phyloP scores from a whole-genome alignment of 2,888 invertebrate species.

The Gonocerus acuteangulatus region DNA sequence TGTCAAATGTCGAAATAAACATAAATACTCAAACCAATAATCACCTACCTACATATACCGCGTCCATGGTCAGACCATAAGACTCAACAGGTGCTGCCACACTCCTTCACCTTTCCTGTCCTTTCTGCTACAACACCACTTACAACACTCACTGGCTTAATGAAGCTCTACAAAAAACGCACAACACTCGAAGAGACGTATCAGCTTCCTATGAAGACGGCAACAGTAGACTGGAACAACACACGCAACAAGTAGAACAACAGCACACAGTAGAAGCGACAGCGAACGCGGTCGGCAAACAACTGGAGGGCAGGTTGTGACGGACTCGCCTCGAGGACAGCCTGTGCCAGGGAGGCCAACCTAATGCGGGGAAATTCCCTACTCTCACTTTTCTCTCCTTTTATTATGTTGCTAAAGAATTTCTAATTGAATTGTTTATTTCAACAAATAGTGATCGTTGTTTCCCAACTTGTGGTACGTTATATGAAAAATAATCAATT shows the following conservation, averaged over 20 bases:
- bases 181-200: not conserved
- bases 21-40: too few relatives aligned
- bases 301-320: conserved; percentile 1
- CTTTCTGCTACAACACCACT: not conserved
- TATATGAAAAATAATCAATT: too few relatives aligned
- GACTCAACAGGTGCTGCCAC: conserved; percentile 7
- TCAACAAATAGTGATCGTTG: too few relatives aligned
- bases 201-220: not conserved
- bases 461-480: too few relatives aligned
- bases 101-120: not conserved
- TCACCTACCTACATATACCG: conserved; percentile 12
- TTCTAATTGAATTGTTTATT: too few relatives aligned
- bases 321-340: not conserved
- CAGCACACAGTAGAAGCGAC: not conserved
- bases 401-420: too few relatives aligned
- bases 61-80: conserved; percentile 13
- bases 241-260: not conserved
- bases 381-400: not conserved
- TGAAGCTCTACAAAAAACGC: not conserved
- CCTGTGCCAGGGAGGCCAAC: conserved; percentile 8
- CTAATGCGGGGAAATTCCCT: not conserved
- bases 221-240: not conserved
- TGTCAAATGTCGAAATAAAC: too few relatives aligned
- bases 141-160: not conserved
- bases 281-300: conserved; percentile 1